Evolutionary conservation across 2,888 invertebrate genomes (phyloP).

Genomic region (Parnassius apollo): DNA sequence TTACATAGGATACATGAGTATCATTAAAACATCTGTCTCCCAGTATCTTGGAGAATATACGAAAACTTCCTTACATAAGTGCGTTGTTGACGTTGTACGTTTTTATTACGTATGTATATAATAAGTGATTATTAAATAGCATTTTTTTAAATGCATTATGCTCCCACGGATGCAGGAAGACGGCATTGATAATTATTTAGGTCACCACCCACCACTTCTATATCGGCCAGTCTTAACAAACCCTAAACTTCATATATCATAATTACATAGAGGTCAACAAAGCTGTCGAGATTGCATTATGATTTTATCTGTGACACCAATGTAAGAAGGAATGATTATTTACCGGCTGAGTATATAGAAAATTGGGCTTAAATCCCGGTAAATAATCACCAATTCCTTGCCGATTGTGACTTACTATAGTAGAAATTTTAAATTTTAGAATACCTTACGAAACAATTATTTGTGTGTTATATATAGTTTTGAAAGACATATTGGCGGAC

Average conservation of each 20-base stretch:
- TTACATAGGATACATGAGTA: too few species aligned
- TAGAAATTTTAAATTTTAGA: too few species aligned
- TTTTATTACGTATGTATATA: too few species aligned
- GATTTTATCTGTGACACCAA: slow-evolving; percentile 9
- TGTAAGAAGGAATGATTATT: background rate
- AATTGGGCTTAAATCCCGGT: background rate
- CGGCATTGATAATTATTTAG: slow-evolving; percentile 23
- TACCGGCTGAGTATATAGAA: background rate
- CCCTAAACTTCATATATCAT: slow-evolving; percentile 27
- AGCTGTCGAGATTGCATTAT: slow-evolving; percentile 22
- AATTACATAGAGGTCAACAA: slow-evolving; percentile 27
- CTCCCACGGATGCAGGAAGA: slow-evolving; percentile 25
- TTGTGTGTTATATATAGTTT: too few species aligned
- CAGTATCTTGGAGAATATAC: too few species aligned
- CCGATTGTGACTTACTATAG: too few species aligned
- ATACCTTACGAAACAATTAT: too few species aligned
- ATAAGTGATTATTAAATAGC: background rate
- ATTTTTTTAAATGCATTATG: background rate
- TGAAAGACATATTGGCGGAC: too few species aligned
- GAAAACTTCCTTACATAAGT: too few species aligned
- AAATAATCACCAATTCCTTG: too few species aligned
- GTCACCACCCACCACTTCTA: slow-evolving; percentile 27
- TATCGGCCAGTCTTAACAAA: slow-evolving; percentile 28
- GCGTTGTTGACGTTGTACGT: too few species aligned
- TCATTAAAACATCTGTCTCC: too few species aligned